Evolutionary conservation across 1,140 invertebrate genomes (phyloP).

Genomic region (Achatina immaculata): DNA sequence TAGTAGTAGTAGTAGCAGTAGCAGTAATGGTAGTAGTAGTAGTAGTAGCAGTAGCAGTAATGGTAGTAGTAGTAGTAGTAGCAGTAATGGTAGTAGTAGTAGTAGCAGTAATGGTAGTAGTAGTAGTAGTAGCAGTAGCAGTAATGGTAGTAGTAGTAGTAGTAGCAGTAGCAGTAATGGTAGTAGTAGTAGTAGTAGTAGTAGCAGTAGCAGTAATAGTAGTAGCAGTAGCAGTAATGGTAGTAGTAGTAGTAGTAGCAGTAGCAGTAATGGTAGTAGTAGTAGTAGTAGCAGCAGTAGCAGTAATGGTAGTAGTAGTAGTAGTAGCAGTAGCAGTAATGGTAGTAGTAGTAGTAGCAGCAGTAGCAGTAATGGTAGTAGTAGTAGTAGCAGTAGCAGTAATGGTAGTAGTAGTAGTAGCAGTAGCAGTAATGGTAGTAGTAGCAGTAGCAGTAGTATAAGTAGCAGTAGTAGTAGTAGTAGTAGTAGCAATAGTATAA

Average conservation of each 20-base stretch:
- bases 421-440: slow-evolving; percentile 17
- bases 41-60: no score
- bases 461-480: no score
- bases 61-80: slow-evolving; percentile 25
- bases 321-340: slow-evolving; percentile 22
- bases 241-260: slow-evolving; percentile 22
- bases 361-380: slow-evolving; percentile 22
- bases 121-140: slow-evolving; percentile 9
- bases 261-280: slow-evolving; percentile 22
- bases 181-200: no score
- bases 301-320: slow-evolving; percentile 22
- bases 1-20: no score
- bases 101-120: slow-evolving; percentile 22
- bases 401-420: slow-evolving; percentile 18
- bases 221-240: no score
- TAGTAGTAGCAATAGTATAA: no score
- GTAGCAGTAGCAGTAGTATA: slow-evolving; percentile 2
- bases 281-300: slow-evolving; percentile 24
- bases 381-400: slow-evolving; percentile 24
- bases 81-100: slow-evolving; percentile 22
- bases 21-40: no score
- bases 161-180: no score
- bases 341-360: slow-evolving; percentile 24
- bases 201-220: no score
- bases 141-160: no score